A percentile compares a stretch with the other conserved stretches of the same genome.
phyloP scores from a whole-genome alignment of 2,113 vertebrate genomes.

The Baryphthengus martii region DNA sequence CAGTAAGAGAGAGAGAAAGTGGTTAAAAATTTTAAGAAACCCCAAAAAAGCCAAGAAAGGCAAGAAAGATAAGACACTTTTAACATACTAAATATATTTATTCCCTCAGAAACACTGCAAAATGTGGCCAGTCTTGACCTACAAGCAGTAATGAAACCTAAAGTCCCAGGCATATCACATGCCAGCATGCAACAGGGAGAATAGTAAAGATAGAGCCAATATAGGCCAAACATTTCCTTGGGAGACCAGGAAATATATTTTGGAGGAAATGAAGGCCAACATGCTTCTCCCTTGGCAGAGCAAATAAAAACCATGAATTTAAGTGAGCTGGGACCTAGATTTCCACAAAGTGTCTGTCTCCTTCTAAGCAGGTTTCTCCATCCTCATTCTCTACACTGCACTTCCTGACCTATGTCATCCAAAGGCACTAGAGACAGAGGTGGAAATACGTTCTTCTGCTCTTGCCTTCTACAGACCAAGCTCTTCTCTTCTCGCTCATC shows the following conservation, averaged over 20 bases:
- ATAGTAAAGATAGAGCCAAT: conserved; percentile 10
- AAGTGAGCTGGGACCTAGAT: conserved; percentile 19
- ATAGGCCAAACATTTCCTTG: conserved; percentile 42
- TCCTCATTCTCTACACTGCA: not conserved
- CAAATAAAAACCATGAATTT: conserved; percentile 20
- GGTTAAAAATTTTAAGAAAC: not conserved
- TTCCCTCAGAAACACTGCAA: conserved; percentile 63
- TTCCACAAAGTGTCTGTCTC: not conserved
- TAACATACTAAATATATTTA: conserved; percentile 67
- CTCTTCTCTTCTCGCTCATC: not conserved
- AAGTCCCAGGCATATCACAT: conserved; percentile 52
- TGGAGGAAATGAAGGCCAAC: conserved; percentile 13
- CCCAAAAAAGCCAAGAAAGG: not conserved
- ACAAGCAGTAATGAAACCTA: conserved; percentile 57
- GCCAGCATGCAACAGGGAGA: conserved; percentile 60
- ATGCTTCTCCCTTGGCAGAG: conserved; percentile 51
- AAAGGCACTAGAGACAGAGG: conserved; percentile 6
- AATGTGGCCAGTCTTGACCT: conserved; percentile 44
- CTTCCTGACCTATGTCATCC: not conserved
- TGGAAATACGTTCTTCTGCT: not conserved
- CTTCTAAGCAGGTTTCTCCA: conserved; percentile 5
- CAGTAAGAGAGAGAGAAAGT: not conserved
- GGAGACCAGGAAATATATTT: conserved; percentile 17
- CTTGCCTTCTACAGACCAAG: not conserved
- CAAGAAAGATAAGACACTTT: conserved; percentile 56